Conservation (phyloP, 1,140 invertebrate species). For the Branchinecta lynchi region DNA sequence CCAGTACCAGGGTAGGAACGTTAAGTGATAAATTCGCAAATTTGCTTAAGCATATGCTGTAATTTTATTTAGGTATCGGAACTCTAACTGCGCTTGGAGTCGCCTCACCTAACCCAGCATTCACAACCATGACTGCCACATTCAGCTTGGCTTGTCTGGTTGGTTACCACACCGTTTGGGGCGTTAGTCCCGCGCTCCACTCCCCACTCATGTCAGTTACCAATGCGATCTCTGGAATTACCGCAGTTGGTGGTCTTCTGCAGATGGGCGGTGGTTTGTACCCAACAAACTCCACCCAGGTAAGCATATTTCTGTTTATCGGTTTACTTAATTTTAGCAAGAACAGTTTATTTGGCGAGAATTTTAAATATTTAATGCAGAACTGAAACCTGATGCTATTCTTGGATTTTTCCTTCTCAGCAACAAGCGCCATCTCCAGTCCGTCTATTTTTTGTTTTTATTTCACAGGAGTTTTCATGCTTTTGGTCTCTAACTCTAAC, state of each 20-base stretch:
- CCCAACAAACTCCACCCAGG: slow-evolving; percentile 48
- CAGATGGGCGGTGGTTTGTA: slow-evolving; percentile 60
- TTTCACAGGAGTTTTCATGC: no score
- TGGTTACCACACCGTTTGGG: slow-evolving; percentile 83
- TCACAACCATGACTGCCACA: slow-evolving; percentile 73
- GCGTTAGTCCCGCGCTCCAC: slow-evolving; percentile 73
- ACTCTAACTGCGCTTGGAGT: slow-evolving; percentile 51
- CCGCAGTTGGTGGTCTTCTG: slow-evolving; percentile 68
- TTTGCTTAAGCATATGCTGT: no score
- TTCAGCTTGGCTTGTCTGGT: slow-evolving; percentile 68
- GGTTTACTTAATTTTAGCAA: no score
- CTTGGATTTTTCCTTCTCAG: no score
- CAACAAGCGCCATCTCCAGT: no score
- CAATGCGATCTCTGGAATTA: slow-evolving; percentile 81
- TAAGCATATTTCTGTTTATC: slow-evolving; percentile 21
- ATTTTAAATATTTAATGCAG: no score
- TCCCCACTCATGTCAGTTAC: slow-evolving; percentile 86
- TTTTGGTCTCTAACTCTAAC: no score
- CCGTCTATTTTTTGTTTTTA: no score
- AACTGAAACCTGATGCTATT: no score
- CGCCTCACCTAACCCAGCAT: slow-evolving; percentile 58
- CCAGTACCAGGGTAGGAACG: no score
- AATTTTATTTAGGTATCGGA: slow-evolving; percentile 40
- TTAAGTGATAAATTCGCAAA: no score
- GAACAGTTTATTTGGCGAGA: no score